Conservation (phyloP, 2,888 invertebrate genomes). For the Thereva unica region DNA sequence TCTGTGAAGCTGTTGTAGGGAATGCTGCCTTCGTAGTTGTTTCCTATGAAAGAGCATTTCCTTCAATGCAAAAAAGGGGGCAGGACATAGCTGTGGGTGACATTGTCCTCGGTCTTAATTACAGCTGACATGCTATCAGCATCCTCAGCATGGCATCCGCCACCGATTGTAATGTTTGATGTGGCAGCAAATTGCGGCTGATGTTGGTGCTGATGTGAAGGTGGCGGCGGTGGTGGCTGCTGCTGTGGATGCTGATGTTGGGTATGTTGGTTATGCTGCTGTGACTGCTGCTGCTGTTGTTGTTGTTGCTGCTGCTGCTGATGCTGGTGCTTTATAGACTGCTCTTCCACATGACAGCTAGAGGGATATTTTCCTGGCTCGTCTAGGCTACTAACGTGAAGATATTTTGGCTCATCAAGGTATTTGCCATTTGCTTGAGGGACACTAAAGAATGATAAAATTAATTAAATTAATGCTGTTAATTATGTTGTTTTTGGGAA, state of each 20-base stretch:
- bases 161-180: slow-evolving; percentile 46
- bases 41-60: slow-evolving; percentile 57
- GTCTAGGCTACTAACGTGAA: slow-evolving; percentile 45
- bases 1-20: slow-evolving; percentile 27
- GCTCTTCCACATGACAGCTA: slow-evolving; percentile 43
- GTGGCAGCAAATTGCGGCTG: slow-evolving; percentile 39
- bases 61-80: slow-evolving; percentile 60
- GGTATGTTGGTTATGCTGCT: slow-evolving; percentile 33
- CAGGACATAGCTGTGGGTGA: slow-evolving; percentile 57
- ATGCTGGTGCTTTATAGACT: slow-evolving; percentile 35
- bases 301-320: slow-evolving; percentile 38
- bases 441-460: slow-evolving; percentile 41
- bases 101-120: slow-evolving; percentile 57
- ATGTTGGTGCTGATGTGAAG: slow-evolving; percentile 43
- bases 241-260: slow-evolving; percentile 43
- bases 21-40: slow-evolving; percentile 47
- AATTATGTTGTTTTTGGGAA: background rate
- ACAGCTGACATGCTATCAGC: slow-evolving; percentile 51
- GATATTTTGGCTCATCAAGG: slow-evolving; percentile 57
- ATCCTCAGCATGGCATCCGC: slow-evolving; percentile 44
- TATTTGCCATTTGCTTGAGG: slow-evolving; percentile 53
- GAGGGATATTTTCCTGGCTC: slow-evolving; percentile 44
- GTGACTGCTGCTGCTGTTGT: slow-evolving; percentile 45
- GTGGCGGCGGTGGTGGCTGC: slow-evolving; percentile 40
- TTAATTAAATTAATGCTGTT: background rate